Percentiles rank a stretch among this genome's conserved stretches.
Evolutionary conservation across 2,113 vertebrate genomes (phyloP).

Genomic region (Notarius quadriscutis): DNA sequence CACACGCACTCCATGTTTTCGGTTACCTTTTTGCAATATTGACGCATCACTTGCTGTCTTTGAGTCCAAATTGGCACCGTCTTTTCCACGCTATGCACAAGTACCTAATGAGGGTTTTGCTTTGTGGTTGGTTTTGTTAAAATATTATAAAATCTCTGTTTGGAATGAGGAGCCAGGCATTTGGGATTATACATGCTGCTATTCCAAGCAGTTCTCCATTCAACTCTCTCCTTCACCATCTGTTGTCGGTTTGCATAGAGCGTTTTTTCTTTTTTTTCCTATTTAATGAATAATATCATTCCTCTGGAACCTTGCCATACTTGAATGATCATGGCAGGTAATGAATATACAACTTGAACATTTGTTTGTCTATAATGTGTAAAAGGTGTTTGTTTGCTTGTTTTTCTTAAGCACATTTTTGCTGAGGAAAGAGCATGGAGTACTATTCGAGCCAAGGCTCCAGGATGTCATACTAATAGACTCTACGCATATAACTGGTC

Average conservation of each 20-base stretch:
- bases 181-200: slow-evolving; percentile 41
- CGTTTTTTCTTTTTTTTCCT: neutral
- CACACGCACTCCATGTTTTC: slow-evolving; percentile 13
- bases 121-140: slow-evolving; percentile 34
- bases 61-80: slow-evolving; percentile 2
- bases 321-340: neutral
- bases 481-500: slow-evolving; percentile 17
- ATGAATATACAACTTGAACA: neutral
- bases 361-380: neutral
- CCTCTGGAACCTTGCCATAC: neutral
- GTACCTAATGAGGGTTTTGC: slow-evolving; percentile 2
- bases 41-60: neutral
- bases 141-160: slow-evolving; percentile 16
- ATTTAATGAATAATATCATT: slow-evolving; percentile 35
- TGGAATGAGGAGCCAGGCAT: slow-evolving; percentile 31
- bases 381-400: no score
- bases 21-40: neutral
- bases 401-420: slow-evolving; percentile 28
- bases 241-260: slow-evolving; percentile 50
- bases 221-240: slow-evolving; percentile 45
- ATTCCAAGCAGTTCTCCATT: slow-evolving; percentile 12
- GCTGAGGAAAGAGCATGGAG: neutral
- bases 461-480: neutral
- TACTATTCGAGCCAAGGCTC: slow-evolving; percentile 2
- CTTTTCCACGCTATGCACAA: neutral